Evolutionary conservation across 2,113 vertebrate species (phyloP).

Genomic region (Zosterops lateralis): DNA sequence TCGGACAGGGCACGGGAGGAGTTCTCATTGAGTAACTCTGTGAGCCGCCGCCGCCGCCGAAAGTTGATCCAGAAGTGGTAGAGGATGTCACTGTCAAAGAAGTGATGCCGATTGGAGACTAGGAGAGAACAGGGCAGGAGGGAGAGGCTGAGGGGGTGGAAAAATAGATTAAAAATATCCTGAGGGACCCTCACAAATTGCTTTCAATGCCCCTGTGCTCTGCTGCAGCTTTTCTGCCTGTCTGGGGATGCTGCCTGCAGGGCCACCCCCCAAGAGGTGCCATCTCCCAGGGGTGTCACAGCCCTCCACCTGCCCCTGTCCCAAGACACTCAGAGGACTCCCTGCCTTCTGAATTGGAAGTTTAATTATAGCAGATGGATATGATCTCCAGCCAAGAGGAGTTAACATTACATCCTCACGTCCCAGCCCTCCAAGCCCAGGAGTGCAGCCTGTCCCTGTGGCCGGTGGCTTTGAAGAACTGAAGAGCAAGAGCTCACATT

Average conservation of each 20-base stretch:
- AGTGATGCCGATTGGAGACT: constrained; percentile 81
- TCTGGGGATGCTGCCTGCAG: neutral
- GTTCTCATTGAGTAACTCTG: constrained; percentile 77
- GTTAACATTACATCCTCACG: neutral
- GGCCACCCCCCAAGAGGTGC: neutral
- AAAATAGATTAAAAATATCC: neutral
- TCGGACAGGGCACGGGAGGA: constrained; percentile 50
- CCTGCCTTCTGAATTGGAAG: neutral
- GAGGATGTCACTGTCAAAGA: constrained; percentile 82
- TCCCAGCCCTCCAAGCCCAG: neutral
- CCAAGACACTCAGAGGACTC: neutral
- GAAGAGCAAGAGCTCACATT: constrained; percentile 32
- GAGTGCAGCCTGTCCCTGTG: neutral
- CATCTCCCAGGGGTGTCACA: neutral
- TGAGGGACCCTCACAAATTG: neutral
- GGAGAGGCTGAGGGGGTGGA: neutral
- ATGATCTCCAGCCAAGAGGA: neutral
- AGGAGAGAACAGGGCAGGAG: neutral
- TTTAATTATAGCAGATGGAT: neutral
- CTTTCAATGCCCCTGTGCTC: neutral
- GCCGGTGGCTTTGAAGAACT: constrained; percentile 21
- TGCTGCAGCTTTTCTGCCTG: neutral
- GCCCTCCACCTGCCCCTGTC: neutral
- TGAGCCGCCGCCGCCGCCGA: constrained; percentile 74
- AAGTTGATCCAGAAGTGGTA: constrained; percentile 88